Percentiles rank a stretch among this genome's conserved stretches.
Evolutionary conservation across 1,140 invertebrate genomes (phyloP).

Genomic region (Diachasmimorpha longicaudata): DNA sequence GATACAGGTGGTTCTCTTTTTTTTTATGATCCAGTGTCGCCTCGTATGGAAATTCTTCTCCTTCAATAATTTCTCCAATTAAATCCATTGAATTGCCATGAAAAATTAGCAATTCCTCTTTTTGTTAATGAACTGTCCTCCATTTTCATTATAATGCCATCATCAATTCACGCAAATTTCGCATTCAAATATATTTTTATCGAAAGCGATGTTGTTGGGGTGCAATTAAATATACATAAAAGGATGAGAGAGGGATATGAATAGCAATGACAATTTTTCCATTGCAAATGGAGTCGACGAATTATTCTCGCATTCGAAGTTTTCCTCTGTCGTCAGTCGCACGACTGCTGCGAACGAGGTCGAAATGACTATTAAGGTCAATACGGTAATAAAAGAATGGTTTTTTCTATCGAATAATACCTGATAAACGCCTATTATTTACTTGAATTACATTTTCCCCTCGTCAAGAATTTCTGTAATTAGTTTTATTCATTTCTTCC

Average conservation of each 20-base stretch:
- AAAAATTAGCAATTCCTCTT: too few species aligned
- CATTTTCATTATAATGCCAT: neutral
- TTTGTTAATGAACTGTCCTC: too few species aligned
- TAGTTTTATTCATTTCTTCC: slow-evolving; percentile 51
- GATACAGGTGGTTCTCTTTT: neutral
- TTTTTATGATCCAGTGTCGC: too few species aligned
- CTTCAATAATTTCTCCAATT: too few species aligned
- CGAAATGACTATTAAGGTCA: neutral
- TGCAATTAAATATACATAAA: slow-evolving; percentile 1
- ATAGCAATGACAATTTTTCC: slow-evolving; percentile 7
- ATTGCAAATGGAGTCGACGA: slow-evolving; percentile 12
- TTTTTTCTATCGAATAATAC: neutral
- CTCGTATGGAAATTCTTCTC: too few species aligned
- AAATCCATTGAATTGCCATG: too few species aligned
- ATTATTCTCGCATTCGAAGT: neutral
- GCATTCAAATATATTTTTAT: neutral
- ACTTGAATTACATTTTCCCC: neutral
- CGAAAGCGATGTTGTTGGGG: neutral
- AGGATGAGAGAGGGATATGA: neutral
- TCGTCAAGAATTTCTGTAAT: slow-evolving; percentile 32
- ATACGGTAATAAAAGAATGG: neutral
- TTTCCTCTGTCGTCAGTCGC: neutral
- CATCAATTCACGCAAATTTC: neutral
- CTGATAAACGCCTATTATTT: neutral
- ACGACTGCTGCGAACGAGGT: neutral